phyloP scores from a whole-genome alignment of 2,888 invertebrate species.

The Heliconius ethilla region DNA sequence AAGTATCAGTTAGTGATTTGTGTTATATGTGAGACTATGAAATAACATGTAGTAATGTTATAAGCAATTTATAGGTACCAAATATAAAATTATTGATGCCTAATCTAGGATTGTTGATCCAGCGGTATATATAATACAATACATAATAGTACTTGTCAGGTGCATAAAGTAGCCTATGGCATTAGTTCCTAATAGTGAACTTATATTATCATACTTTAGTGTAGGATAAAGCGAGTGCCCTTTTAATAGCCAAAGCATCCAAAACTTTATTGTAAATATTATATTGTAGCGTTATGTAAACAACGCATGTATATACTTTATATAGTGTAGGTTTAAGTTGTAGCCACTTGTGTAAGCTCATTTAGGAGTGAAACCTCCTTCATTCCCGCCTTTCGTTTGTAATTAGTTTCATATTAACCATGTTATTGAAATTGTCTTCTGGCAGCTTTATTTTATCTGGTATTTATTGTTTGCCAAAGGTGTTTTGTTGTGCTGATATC shows the following conservation, averaged over 20 bases:
- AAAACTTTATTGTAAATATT: slow-evolving; percentile 73
- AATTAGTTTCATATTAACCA: slow-evolving; percentile 20
- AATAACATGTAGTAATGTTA: background rate
- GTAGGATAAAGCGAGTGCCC: slow-evolving; percentile 60
- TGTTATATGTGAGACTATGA: slow-evolving; percentile 11
- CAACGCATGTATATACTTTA: slow-evolving; percentile 44
- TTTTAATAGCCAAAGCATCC: slow-evolving; percentile 79
- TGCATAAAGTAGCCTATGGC: slow-evolving; percentile 44
- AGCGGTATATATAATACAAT: slow-evolving; percentile 2
- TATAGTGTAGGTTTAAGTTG: slow-evolving; percentile 48
- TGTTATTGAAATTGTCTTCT: background rate
- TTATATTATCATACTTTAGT: slow-evolving; percentile 47
- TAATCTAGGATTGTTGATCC: slow-evolving; percentile 13
- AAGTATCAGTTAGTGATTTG: slow-evolving; percentile 12
- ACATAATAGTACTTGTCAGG: slow-evolving; percentile 18
- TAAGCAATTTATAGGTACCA: slow-evolving; percentile 20
- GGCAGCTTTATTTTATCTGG: background rate
- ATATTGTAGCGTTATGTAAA: slow-evolving; percentile 44
- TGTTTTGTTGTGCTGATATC: background rate
- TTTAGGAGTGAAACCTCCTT: slow-evolving; percentile 42
- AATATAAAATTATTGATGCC: slow-evolving; percentile 25
- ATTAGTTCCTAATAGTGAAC: slow-evolving; percentile 62
- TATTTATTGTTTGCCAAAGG: background rate
- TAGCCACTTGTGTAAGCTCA: slow-evolving; percentile 47
- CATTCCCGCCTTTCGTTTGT: slow-evolving; percentile 48